A percentile compares a stretch with the other conserved stretches of the same genome.
Conservation (phyloP, 2,888 invertebrate species). For the Bugulina stolonifera region DNA sequence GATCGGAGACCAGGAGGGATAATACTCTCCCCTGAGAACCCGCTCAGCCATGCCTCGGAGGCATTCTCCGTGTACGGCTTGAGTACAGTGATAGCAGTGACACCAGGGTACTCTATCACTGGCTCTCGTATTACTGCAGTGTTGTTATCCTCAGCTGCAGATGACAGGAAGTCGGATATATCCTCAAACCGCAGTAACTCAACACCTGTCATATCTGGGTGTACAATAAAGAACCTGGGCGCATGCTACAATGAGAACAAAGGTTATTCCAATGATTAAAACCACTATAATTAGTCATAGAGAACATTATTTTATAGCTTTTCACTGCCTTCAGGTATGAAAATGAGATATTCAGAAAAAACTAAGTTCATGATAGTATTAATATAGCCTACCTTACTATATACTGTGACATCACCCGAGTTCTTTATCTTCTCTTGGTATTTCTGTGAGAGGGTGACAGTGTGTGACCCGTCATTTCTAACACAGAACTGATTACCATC, state of each 20-base stretch:
- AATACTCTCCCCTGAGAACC: conserved; percentile 46
- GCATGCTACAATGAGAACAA: conserved; percentile 37
- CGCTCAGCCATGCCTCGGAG: conserved; percentile 47
- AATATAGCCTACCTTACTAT: neutral
- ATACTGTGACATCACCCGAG: neutral
- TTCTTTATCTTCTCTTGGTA: conserved; percentile 25
- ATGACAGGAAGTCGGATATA: conserved; percentile 44
- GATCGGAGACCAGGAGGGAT: conserved; percentile 46
- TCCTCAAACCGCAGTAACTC: conserved; percentile 49
- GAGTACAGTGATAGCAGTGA: conserved; percentile 46
- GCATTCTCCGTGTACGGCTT: conserved; percentile 41
- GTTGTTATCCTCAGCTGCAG: conserved; percentile 45
- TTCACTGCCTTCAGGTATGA: too few relatives aligned
- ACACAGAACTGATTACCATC: conserved; percentile 48
- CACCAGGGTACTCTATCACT: conserved; percentile 47
- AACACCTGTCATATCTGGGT: conserved; percentile 48
- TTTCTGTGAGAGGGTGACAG: conserved; percentile 25
- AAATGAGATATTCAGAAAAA: too few relatives aligned
- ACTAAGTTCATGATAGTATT: too few relatives aligned
- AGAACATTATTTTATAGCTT: too few relatives aligned
- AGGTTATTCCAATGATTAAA: too few relatives aligned
- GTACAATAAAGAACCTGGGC: conserved; percentile 48
- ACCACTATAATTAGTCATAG: too few relatives aligned
- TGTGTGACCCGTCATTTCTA: conserved; percentile 44
- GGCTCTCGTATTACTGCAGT: conserved; percentile 48